Base-by-base conservation (phyloP, 1,140 invertebrate species). In the Danaus melanippus region DNA sequence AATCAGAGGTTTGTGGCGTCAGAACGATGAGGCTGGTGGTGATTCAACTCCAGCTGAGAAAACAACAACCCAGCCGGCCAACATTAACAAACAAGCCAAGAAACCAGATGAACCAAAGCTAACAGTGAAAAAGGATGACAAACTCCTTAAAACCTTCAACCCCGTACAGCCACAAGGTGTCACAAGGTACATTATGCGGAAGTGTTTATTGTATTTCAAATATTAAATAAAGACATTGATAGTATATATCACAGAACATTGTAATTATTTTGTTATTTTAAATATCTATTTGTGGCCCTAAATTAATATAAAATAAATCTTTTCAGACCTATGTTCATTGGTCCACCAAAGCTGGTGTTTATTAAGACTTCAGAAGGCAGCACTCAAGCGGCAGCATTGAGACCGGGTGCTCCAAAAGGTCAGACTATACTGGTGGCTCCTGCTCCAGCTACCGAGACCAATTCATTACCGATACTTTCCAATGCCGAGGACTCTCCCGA, bases 1-100 rank as follows among this genome's bases (percentile, higher is more conserved):
- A 69, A 92, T 95, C 9, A 89, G 93, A 43, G 93, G 93, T 9
- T 75, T 94, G 6, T 94, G 92, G 89, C 74, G 91, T 66, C 88
- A 92, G 65, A 81, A 90, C 72, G 86, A 92, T 81, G 79, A 87
- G 45, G 62, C 62, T 9, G 71, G 72, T 0, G 84, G 81, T 39
- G 79, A 80, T 12, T 63, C 62, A 8, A 61, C 60, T 43, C 64
- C 69, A 0, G 68, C 74, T 6, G 82, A 85, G 15, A 81, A 79
- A 53, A 74, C 70, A 8, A 62, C 67, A 9, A 69, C 71, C 46
- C 63, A 51, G 9, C 53, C 66, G 6, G 56, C 68, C 9, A 71
- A 50, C 55, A 66, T 71, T 5, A 79, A 71, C 56, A 85, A 72
- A 46, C 43, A 47, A 32, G 43, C 57, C 0, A 84, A 87, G 55